Evolutionary conservation across 2,797 vertebrate species (phyloP).

Genomic region (Liasis olivaceus): DNA sequence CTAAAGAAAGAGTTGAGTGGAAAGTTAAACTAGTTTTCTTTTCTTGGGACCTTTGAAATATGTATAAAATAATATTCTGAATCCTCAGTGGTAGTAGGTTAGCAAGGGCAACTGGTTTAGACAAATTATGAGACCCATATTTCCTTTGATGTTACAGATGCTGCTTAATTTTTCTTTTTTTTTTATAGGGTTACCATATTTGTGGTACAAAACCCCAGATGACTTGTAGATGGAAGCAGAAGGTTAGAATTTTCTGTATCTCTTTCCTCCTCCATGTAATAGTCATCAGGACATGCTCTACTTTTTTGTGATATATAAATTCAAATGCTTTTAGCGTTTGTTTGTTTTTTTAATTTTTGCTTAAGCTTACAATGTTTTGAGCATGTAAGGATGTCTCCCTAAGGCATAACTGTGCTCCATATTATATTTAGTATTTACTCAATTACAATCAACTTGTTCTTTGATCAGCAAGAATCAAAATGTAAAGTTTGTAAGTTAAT

Average conservation of each 20-base stretch:
- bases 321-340: not conserved
- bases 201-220: not conserved
- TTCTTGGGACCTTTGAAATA: constrained; percentile 44
- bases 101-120: not conserved
- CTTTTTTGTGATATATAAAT: not conserved
- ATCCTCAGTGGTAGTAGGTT: not conserved
- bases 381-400: not conserved
- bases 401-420: not conserved
- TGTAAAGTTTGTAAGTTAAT: not conserved
- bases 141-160: not conserved
- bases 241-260: not conserved
- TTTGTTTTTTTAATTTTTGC: not conserved
- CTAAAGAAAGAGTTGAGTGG: constrained; percentile 17
- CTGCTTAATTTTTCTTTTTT: not conserved
- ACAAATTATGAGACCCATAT: not conserved
- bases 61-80: constrained; percentile 35
- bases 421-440: not conserved
- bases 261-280: not conserved
- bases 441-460: not conserved
- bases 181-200: not conserved
- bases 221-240: not conserved
- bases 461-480: not conserved
- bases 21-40: constrained; percentile 44
- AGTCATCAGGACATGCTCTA: not conserved
- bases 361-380: not conserved